Evolutionary conservation across 2,113 vertebrate species (phyloP), one percentile per base, ranked within the genome.

Genomic region (Petrocephalus zakoni): DNA sequence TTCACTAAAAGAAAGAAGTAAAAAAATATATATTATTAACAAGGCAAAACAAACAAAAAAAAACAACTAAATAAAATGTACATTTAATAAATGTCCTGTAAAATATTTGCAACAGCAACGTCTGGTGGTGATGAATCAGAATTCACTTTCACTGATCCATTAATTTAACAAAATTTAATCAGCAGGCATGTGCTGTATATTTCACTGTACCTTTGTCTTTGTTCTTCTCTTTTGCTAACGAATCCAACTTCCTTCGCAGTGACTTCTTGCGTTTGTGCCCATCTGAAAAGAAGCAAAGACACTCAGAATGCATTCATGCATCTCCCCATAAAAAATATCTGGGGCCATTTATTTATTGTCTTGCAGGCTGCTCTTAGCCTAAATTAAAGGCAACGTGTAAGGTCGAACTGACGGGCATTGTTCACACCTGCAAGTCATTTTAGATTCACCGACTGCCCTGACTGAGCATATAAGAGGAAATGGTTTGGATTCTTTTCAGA

Each of bases 181-280:
- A 34, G 2, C 10, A 34, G 68, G 29, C 7, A 61, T 72, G 29
- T 55, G 49, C 25, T 83, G 49, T 21, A 6, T 49, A 47, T 42
- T 85, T 55, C 86, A 83, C 49, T 88, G 95, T 96, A 99, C 98
- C 98, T 98, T 96, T 98, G 91, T 99, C 98, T 96, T 96, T 98
- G 93, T 96, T 97, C 94, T 97, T 99, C 94, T 99, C 98, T 92
- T 99, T 99, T 49, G 97, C 97, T 89, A 99, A 93, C 5, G 98
- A 98, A 93, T 99, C 98, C 96, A 99, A 93, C 96, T 99, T 99
- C 95, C 96, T 97, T 94, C 97, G 95, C 87, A 99, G 95, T 21
- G 97, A 98, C 92, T 97, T 99, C 94, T 99, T 99, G 93, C 96
- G 95, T 94, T 99, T 99, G 92, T 97, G 96, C 47, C 97, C 96